Conservation (phyloP, 2,113 vertebrate species). For the Mormoops blainvillei region DNA sequence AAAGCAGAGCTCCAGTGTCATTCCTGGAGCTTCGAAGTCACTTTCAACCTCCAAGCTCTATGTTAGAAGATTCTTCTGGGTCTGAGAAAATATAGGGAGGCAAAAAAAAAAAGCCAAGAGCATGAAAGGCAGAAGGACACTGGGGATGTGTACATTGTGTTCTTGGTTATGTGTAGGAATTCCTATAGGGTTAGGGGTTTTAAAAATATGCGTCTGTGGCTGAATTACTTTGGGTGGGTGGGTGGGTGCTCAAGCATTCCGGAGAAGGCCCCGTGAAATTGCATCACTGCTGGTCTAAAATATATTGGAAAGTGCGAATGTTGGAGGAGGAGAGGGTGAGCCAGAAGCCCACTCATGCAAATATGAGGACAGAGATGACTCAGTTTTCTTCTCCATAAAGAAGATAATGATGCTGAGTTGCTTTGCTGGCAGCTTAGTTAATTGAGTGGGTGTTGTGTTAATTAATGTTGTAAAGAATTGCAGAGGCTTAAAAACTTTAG, state of each 20-base stretch:
- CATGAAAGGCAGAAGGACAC: not conserved
- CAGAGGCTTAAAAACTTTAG: constrained; percentile 29
- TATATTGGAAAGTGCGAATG: not conserved
- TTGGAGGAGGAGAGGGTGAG: not conserved
- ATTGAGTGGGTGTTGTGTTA: constrained; percentile 53
- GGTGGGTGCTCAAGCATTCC: not conserved
- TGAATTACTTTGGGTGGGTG: not conserved
- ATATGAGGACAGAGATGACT: constrained; percentile 48
- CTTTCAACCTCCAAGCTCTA: not conserved
- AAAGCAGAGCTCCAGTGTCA: not conserved
- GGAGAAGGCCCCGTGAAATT: not conserved
- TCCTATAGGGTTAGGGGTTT: not conserved
- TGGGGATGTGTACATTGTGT: not conserved
- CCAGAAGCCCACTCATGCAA: constrained; percentile 38
- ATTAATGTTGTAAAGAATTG: constrained; percentile 45
- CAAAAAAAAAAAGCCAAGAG: not conserved
- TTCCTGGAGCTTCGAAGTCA: not conserved
- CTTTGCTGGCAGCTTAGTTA: constrained; percentile 50
- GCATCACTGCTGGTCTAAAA: not conserved
- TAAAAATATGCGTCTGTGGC: not conserved
- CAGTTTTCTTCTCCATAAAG: constrained; percentile 50
- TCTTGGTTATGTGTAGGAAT: not conserved
- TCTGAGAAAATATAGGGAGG: not conserved
- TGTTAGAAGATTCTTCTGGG: not conserved
- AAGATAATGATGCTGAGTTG: not conserved